Conservation (phyloP, 2,797 vertebrate genomes). For the Hephaestus fuliginosus region DNA sequence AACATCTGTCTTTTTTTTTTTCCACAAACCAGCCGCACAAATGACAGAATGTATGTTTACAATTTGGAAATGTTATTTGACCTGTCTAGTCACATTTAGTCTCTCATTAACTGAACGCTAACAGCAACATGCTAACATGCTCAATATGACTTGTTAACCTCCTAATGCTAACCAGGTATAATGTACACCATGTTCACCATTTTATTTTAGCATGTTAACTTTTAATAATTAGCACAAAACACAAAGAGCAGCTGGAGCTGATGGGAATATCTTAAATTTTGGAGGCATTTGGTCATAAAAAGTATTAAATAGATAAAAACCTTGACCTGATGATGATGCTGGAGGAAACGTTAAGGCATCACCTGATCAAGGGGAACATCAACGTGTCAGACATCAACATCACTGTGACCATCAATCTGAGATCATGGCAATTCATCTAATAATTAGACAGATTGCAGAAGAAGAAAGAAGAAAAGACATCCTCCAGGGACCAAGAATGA, state of each 20-base stretch:
- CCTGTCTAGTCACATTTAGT: neutral
- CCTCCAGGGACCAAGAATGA: neutral
- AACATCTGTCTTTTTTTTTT: conserved; percentile 47
- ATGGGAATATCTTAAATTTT: neutral
- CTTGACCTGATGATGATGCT: neutral
- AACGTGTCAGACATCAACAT: too few species aligned
- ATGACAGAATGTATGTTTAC: neutral
- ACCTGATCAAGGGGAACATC: neutral
- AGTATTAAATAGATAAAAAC: neutral
- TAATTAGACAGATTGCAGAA: too few species aligned
- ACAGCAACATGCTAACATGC: neutral
- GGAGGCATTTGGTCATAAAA: neutral
- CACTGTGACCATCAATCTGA: too few species aligned
- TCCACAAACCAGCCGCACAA: neutral
- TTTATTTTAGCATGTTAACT: neutral
- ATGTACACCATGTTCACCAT: neutral
- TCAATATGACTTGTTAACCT: neutral
- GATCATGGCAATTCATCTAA: too few species aligned
- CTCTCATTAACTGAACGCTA: neutral
- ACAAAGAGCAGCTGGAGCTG: neutral
- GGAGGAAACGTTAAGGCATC: neutral
- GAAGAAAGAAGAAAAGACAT: neutral
- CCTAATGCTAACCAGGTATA: neutral
- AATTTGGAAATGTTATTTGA: neutral
- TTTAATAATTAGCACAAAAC: neutral